These are phyloP conservation scores for Delia radicum DNA, from an alignment of 1,140 invertebrate species.

Conservation along the genomic window DNA sequence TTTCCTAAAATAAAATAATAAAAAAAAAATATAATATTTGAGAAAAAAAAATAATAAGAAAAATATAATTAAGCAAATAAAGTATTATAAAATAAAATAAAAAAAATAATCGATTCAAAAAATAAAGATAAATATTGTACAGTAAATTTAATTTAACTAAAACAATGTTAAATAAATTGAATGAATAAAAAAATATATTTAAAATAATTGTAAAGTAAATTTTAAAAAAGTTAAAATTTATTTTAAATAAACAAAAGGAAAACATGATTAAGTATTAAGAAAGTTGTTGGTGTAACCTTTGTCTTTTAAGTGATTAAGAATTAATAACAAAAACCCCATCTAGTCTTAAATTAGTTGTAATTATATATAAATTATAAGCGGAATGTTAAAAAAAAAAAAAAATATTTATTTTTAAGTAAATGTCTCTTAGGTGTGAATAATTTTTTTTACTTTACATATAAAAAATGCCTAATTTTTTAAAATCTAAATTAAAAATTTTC, in stretches of 20 bases:
- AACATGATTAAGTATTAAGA: not conserved
- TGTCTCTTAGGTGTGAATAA: not conserved
- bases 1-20: not conserved
- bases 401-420: not conserved
- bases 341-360: not conserved
- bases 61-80: not conserved
- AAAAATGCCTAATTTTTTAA: no score
- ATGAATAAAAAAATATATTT: not conserved
- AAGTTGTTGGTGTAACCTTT: not conserved
- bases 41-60: not conserved
- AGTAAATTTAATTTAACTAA: not conserved
- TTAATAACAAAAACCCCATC: not conserved
- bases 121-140: no score
- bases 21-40: not conserved
- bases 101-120: not conserved
- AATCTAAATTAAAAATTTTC: no score
- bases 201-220: not conserved
- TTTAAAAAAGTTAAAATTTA: not conserved
- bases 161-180: not conserved
- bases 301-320: not conserved
- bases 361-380: not conserved
- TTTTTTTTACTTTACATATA: slow-evolving; percentile 1
- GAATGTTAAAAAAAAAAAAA: not conserved
- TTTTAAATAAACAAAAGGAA: not conserved
- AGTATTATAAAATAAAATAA: not conserved